phyloP scores from a whole-genome alignment of 1,140 invertebrate genomes.

The Euura lappo region DNA sequence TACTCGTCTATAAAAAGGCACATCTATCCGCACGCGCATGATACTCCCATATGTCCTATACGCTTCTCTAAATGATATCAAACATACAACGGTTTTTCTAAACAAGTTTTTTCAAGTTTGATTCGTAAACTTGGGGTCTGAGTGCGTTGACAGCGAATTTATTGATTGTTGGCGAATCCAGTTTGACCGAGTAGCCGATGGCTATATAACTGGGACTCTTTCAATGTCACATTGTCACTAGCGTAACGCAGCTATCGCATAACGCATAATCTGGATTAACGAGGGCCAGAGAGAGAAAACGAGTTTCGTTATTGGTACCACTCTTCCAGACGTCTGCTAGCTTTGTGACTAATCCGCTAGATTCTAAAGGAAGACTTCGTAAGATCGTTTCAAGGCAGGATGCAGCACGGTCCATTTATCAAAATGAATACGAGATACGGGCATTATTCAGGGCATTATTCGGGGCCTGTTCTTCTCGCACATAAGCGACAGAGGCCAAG shows the following conservation, averaged over 20 bases:
- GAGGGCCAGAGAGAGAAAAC: neutral
- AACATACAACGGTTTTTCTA: too few relatives aligned
- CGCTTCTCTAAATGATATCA: too few relatives aligned
- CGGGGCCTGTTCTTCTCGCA: neutral
- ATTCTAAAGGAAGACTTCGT: slow-evolving; percentile 3
- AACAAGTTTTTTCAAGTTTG: too few relatives aligned
- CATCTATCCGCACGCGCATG: too few relatives aligned
- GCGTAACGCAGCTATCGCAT: neutral
- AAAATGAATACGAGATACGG: slow-evolving; percentile 7
- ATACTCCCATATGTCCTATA: too few relatives aligned
- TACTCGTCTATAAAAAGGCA: too few relatives aligned
- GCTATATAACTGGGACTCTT: too few relatives aligned
- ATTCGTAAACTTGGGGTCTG: too few relatives aligned
- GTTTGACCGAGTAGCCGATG: too few relatives aligned
- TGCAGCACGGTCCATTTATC: slow-evolving; percentile 3
- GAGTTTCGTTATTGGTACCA: slow-evolving; percentile 1
- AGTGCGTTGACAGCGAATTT: too few relatives aligned
- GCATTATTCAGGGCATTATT: slow-evolving; percentile 4
- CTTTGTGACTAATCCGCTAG: slow-evolving; percentile 5
- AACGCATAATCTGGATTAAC: slow-evolving; percentile 1
- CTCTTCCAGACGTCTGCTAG: neutral
- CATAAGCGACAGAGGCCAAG: neutral
- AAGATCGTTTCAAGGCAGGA: slow-evolving; percentile 3
- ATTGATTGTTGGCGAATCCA: too few relatives aligned
- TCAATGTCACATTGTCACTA: too few relatives aligned